Conservation (phyloP, 2,113 vertebrate species). For the Diphyllodes magnificus region DNA sequence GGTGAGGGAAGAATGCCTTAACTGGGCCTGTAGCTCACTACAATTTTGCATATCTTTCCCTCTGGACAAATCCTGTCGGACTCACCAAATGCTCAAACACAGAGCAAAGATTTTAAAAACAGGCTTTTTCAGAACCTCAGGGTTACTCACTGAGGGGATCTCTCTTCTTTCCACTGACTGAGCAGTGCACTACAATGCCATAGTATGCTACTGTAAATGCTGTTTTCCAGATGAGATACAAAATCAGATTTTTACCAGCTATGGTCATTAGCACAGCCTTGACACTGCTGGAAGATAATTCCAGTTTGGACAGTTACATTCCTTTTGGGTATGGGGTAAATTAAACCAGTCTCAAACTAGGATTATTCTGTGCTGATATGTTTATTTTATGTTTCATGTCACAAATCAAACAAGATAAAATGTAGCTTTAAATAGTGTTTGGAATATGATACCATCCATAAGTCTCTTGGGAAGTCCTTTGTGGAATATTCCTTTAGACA, state of each 20-base stretch:
- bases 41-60: background rate
- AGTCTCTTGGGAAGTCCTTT: background rate
- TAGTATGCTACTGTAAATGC: background rate
- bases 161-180: background rate
- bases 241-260: slow-evolving; percentile 29
- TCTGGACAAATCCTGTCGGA: background rate
- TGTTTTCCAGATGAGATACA: background rate
- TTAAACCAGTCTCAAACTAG: slow-evolving; percentile 8
- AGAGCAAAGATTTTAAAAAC: background rate
- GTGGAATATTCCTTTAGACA: background rate
- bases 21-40: background rate
- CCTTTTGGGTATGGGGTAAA: background rate
- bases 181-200: background rate
- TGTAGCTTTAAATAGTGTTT: slow-evolving; percentile 10
- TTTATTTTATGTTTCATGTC: slow-evolving; percentile 33
- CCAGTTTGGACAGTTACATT: background rate
- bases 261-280: background rate
- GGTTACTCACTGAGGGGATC: background rate
- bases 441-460: background rate
- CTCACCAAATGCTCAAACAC: background rate
- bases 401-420: slow-evolving; percentile 44
- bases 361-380: slow-evolving; percentile 16
- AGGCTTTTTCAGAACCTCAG: background rate
- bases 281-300: background rate
- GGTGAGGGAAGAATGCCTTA: background rate